These are phyloP conservation scores for Cosmia pyralina DNA, from an alignment of 2,888 invertebrate genomes.

Conservation along the genomic window DNA sequence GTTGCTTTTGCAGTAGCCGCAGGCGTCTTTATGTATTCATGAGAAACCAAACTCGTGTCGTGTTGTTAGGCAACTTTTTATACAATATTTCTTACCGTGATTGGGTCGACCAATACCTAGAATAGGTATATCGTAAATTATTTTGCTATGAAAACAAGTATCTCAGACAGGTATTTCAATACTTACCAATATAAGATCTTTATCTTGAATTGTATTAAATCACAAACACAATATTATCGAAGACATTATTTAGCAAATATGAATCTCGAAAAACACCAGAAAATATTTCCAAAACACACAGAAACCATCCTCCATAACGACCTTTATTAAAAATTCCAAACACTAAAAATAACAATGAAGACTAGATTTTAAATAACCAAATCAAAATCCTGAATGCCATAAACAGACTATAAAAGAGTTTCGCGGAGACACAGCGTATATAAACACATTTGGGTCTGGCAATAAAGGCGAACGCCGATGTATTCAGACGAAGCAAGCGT, in stretches of 20 bases:
- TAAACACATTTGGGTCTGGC: slow-evolving; percentile 65
- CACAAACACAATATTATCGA: not conserved
- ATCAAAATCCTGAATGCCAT: slow-evolving; percentile 56
- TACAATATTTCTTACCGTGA: slow-evolving; percentile 24
- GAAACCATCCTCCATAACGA: too few species aligned
- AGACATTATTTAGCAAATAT: not conserved
- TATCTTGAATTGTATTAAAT: not conserved
- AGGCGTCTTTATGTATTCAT: slow-evolving; percentile 35
- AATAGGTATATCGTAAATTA: not conserved
- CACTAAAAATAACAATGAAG: slow-evolving; percentile 5
- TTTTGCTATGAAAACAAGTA: not conserved
- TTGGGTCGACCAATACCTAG: slow-evolving; percentile 17
- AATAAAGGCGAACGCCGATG: slow-evolving; percentile 64
- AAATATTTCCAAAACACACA: not conserved
- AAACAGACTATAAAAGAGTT: slow-evolving; percentile 65
- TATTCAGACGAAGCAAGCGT: slow-evolving; percentile 61
- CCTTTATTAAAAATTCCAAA: not conserved
- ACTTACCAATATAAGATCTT: too few species aligned
- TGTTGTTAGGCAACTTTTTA: slow-evolving; percentile 30
- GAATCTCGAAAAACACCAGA: not conserved
- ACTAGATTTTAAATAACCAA: slow-evolving; percentile 56
- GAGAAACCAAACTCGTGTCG: slow-evolving; percentile 34
- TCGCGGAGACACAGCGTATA: slow-evolving; percentile 60
- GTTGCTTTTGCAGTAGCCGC: slow-evolving; percentile 11
- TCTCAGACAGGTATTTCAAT: not conserved